Conservation (phyloP, 2,888 invertebrate species). For the Acanthococcus lagerstroemiae region DNA sequence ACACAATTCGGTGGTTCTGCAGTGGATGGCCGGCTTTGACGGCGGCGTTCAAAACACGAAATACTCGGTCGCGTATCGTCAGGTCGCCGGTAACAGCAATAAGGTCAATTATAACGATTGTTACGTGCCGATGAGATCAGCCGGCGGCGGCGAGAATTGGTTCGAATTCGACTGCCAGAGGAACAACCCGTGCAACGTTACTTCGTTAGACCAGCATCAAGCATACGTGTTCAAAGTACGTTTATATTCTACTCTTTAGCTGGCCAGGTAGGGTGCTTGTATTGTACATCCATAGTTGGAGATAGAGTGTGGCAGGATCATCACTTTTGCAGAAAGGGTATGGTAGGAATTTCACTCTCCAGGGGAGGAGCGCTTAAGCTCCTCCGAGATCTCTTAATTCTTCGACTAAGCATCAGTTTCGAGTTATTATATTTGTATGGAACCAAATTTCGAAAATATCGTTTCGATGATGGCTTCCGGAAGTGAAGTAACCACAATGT, state of each 20-base stretch:
- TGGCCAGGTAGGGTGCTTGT: no score
- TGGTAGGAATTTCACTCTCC: no score
- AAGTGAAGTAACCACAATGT: no score
- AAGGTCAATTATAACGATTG: slow-evolving; percentile 52
- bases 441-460: no score
- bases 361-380: no score
- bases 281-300: no score
- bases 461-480: no score
- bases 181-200: slow-evolving; percentile 79
- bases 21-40: slow-evolving; percentile 84
- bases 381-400: no score
- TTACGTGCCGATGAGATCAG: slow-evolving; percentile 44
- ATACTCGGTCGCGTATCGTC: slow-evolving; percentile 72
- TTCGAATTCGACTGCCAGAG: slow-evolving; percentile 75
- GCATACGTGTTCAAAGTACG: slow-evolving; percentile 73
- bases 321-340: no score
- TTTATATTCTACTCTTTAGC: background rate
- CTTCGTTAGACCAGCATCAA: slow-evolving; percentile 74
- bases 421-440: no score
- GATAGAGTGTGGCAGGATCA: no score
- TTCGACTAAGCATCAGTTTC: no score
- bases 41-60: slow-evolving; percentile 79
- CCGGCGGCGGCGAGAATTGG: slow-evolving; percentile 49
- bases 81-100: slow-evolving; percentile 52
- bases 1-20: slow-evolving; percentile 65